Conservation (phyloP, 2,888 invertebrate species). For the Deroplatys truncata region DNA sequence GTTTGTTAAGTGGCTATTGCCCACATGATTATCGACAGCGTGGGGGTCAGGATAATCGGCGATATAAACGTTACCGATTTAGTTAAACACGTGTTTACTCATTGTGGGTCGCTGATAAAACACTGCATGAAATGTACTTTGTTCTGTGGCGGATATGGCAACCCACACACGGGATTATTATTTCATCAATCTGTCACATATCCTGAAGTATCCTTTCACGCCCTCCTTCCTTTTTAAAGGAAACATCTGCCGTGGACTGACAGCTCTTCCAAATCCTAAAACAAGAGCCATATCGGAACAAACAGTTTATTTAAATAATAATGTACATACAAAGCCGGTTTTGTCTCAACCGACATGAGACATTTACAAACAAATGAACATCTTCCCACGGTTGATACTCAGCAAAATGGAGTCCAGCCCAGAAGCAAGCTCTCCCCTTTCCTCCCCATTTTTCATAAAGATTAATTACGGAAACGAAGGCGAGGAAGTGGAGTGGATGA, state of each 20-base stretch:
- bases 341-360: not conserved
- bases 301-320: not conserved
- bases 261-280: not conserved
- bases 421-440: not conserved
- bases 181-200: not conserved
- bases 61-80: not conserved
- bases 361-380: not conserved
- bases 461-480: not conserved
- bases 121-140: not conserved
- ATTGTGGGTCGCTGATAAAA: too few species aligned
- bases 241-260: not conserved
- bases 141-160: not conserved
- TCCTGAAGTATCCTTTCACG: not conserved
- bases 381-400: not conserved
- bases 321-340: not conserved
- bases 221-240: not conserved
- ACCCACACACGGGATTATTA: not conserved
- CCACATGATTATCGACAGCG: not conserved
- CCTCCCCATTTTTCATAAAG: not conserved
- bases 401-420: not conserved
- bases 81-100: too few species aligned
- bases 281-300: not conserved
- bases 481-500: not conserved
- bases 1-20: too few species aligned
- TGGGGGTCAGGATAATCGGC: not conserved